A percentile compares a stretch with the other conserved stretches of the same genome.
phyloP scores from a whole-genome alignment of 2,888 invertebrate species.

The Xylota sylvarum region DNA sequence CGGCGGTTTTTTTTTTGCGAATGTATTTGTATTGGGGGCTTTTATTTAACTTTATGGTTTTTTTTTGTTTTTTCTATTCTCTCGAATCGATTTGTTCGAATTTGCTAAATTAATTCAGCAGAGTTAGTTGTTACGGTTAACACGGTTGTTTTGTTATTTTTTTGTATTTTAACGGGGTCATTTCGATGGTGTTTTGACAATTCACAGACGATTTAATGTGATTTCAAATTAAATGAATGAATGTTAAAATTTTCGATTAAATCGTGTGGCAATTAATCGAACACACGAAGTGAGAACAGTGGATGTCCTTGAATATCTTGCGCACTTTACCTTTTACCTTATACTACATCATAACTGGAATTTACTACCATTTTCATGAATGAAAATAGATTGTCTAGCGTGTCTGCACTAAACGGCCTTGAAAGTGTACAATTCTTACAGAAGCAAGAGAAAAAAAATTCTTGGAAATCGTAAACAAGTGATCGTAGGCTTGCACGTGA shows the following conservation, averaged over 20 bases:
- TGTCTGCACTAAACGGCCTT: neutral
- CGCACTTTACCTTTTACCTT: slow-evolving; percentile 1
- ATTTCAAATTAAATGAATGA: slow-evolving; percentile 25
- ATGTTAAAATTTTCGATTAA: slow-evolving; percentile 9
- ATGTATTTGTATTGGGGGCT: neutral
- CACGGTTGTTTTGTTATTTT: neutral
- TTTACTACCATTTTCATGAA: neutral
- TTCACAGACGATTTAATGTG: neutral
- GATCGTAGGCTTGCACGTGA: neutral
- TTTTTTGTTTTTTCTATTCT: slow-evolving; percentile 1
- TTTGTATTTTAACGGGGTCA: slow-evolving; percentile 17
- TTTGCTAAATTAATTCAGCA: slow-evolving; percentile 40
- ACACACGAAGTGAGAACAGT: slow-evolving; percentile 1
- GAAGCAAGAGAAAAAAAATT: neutral
- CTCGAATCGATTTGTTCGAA: slow-evolving; percentile 8
- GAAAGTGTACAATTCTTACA: neutral
- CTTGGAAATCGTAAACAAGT: slow-evolving; percentile 10
- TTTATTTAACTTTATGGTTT: neutral
- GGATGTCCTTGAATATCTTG: slow-evolving; percentile 25
- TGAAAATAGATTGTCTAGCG: slow-evolving; percentile 9
- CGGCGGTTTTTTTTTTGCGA: neutral
- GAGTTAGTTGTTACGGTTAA: neutral
- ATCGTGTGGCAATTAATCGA: slow-evolving; percentile 1
- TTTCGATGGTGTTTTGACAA: neutral
- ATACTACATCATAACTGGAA: neutral